Evolutionary conservation across 2,888 invertebrate genomes (phyloP).

Genomic region (Clusia tigrina): DNA sequence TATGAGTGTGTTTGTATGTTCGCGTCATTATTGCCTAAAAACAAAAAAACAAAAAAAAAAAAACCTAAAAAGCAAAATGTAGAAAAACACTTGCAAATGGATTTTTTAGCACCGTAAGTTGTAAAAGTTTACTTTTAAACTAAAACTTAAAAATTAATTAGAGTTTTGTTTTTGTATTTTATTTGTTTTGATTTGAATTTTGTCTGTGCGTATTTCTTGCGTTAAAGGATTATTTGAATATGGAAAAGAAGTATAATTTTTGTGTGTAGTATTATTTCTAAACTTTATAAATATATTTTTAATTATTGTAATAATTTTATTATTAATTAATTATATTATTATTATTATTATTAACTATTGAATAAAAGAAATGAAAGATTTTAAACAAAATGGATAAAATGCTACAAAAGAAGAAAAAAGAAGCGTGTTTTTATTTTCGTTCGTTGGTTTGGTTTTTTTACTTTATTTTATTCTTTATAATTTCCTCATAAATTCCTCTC

Average conservation of each 20-base stretch:
- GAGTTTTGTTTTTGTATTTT: not conserved
- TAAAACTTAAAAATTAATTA: not conserved
- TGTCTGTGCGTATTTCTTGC: not conserved
- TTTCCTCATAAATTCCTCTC: slow-evolving; percentile 7
- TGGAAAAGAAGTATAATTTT: not conserved
- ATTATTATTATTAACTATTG: slow-evolving; percentile 52
- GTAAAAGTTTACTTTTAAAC: slow-evolving; percentile 4
- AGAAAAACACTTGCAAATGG: not conserved
- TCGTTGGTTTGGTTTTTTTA: slow-evolving; percentile 22
- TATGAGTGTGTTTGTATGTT: slow-evolving; percentile 11
- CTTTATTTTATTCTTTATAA: slow-evolving; percentile 8
- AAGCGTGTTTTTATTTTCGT: slow-evolving; percentile 49
- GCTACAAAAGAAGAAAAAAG: slow-evolving; percentile 45
- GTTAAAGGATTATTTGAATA: slow-evolving; percentile 21
- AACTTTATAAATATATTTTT: slow-evolving; percentile 33
- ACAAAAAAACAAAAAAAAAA: not conserved
- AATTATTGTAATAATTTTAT: slow-evolving; percentile 39
- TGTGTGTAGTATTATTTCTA: slow-evolving; percentile 57
- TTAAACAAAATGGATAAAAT: slow-evolving; percentile 51
- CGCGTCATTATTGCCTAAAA: not conserved
- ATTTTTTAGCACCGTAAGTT: slow-evolving; percentile 2
- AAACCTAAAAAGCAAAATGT: not conserved
- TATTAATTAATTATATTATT: slow-evolving; percentile 51
- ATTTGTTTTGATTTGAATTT: no score
- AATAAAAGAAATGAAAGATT: slow-evolving; percentile 39